phyloP scores from a whole-genome alignment of 2,797 vertebrate genomes.

The Anisognathus igniventris region DNA sequence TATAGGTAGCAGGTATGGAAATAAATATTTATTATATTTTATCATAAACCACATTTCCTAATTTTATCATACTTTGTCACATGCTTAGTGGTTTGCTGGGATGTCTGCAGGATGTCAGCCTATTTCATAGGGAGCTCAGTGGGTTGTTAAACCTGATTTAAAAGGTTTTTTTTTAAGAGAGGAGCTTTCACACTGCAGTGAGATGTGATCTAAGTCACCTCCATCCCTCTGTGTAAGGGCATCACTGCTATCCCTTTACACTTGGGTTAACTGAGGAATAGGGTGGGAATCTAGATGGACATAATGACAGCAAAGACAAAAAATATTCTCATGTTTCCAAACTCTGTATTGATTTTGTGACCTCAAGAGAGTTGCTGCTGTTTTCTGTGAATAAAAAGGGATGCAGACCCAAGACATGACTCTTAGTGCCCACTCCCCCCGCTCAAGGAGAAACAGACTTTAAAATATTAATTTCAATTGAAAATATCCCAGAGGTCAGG shows the following conservation, averaged over 20 bases:
- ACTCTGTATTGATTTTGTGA: neutral
- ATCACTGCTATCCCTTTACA: neutral
- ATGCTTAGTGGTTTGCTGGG: neutral
- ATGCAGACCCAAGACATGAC: neutral
- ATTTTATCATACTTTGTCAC: neutral
- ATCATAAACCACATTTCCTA: neutral
- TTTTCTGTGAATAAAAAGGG: neutral
- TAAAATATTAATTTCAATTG: neutral
- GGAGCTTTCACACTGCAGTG: neutral
- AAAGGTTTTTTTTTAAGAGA: neutral
- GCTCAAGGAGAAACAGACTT: neutral
- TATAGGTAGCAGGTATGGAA: neutral
- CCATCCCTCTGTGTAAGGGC: neutral
- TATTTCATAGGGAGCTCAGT: neutral
- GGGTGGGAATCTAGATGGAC: neutral
- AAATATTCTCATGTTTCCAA: neutral
- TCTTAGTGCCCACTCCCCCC: neutral
- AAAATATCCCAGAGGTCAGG: neutral
- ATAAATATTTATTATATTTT: neutral
- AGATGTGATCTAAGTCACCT: neutral
- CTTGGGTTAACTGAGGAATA: neutral
- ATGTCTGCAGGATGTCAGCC: neutral
- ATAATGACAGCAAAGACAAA: neutral
- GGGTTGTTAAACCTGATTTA: neutral
- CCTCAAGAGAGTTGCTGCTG: neutral